phyloP scores from a whole-genome alignment of 2,113 vertebrate species.

The Hippocampus guttulatus region DNA sequence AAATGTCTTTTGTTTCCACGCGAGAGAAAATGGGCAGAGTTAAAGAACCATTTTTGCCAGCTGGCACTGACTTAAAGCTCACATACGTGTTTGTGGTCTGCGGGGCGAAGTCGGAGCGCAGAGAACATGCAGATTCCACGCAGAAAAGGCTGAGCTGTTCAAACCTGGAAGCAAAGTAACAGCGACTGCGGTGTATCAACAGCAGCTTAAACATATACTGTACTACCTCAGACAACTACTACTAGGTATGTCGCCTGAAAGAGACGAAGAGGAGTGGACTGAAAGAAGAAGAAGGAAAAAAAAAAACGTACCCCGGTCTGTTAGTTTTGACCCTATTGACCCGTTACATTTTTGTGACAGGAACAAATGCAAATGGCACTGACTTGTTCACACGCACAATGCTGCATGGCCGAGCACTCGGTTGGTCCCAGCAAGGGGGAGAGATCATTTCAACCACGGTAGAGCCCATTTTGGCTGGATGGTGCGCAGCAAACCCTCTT shows the following conservation, averaged over 20 bases:
- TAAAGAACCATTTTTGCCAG: neutral
- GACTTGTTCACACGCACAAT: conserved; percentile 89
- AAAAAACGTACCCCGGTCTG: conserved; percentile 20
- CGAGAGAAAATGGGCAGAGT: neutral
- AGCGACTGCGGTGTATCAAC: neutral
- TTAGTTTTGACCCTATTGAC: conserved; percentile 81
- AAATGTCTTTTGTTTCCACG: neutral
- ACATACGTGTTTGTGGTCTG: neutral
- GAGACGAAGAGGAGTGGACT: conserved; percentile 5
- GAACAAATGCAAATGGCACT: conserved; percentile 94
- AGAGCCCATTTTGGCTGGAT: conserved; percentile 54
- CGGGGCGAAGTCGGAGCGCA: neutral
- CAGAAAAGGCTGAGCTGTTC: neutral
- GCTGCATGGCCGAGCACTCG: conserved; percentile 72
- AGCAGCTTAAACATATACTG: neutral
- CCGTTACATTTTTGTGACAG: conserved; percentile 95
- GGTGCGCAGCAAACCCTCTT: conserved; percentile 25
- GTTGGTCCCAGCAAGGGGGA: conserved; percentile 33
- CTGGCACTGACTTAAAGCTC: neutral
- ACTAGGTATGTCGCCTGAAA: conserved; percentile 13
- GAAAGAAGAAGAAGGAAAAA: conserved; percentile 37
- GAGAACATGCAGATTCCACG: neutral
- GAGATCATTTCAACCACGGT: conserved; percentile 51
- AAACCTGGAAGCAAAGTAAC: neutral
- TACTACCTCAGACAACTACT: neutral